Evolutionary conservation across 2,888 invertebrate genomes (phyloP).

Genomic region (Diplazon laetatorius): DNA sequence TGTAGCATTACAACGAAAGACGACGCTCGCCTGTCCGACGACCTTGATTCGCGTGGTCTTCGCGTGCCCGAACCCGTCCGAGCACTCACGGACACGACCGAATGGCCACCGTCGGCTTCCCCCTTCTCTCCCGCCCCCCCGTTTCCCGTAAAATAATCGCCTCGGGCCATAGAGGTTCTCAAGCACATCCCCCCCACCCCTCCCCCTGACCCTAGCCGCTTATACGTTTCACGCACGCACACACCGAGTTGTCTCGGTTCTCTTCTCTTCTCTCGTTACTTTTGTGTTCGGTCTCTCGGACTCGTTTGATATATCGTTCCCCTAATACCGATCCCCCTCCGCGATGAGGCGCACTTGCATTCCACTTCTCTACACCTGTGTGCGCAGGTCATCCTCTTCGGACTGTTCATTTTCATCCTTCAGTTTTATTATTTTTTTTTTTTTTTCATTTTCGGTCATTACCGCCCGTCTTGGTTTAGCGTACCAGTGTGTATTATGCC

Average conservation of each 20-base stretch:
- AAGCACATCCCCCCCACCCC: too few relatives aligned
- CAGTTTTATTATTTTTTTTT: neutral
- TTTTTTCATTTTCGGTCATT: neutral
- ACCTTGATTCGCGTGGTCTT: constrained; percentile 73
- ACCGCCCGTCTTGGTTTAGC: neutral
- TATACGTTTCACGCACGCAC: too few relatives aligned
- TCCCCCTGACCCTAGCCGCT: too few relatives aligned
- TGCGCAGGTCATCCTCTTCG: constrained; percentile 4
- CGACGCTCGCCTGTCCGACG: constrained; percentile 64
- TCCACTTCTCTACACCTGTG: constrained; percentile 1
- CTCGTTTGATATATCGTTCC: constrained; percentile 37
- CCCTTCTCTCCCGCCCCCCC: too few relatives aligned
- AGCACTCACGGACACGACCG: constrained; percentile 54
- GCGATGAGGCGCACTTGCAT: constrained; percentile 16
- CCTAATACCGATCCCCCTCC: constrained; percentile 8
- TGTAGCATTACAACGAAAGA: constrained; percentile 64
- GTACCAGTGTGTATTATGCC: constrained; percentile 16
- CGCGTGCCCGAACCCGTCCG: constrained; percentile 70
- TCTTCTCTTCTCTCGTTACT: too few relatives aligned
- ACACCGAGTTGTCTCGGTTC: too few relatives aligned
- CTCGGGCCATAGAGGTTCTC: too few relatives aligned
- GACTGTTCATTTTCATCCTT: too few relatives aligned
- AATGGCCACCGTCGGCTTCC: too few relatives aligned
- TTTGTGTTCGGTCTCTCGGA: too few relatives aligned
- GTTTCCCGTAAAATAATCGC: too few relatives aligned